These are phyloP conservation scores for Notolabrus celidotus DNA, from an alignment of 2,797 vertebrate species.

Conservation along the genomic window DNA sequence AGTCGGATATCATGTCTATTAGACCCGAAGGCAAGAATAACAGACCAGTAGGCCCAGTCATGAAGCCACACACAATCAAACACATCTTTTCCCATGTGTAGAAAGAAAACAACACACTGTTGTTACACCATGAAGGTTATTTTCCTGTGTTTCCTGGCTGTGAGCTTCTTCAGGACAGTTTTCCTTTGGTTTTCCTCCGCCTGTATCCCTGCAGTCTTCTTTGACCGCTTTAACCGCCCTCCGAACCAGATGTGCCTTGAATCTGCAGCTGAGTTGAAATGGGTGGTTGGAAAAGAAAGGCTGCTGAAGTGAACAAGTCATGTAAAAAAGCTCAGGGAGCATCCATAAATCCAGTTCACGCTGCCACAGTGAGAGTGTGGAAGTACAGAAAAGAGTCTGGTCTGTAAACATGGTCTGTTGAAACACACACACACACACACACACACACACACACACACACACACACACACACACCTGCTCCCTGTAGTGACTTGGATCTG, in stretches of 20 bases:
- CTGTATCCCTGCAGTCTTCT: constrained; percentile 24
- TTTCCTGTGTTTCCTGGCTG: constrained; percentile 63
- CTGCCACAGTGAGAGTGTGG: constrained; percentile 46
- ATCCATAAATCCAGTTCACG: constrained; percentile 44
- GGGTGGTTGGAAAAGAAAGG: constrained; percentile 38
- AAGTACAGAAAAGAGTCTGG: constrained; percentile 41
- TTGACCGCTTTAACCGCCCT: constrained; percentile 42
- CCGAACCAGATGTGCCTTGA: constrained; percentile 18
- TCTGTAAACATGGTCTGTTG: constrained; percentile 39
- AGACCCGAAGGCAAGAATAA: constrained; percentile 62
- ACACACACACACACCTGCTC: constrained; percentile 64
- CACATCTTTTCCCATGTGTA: constrained; percentile 6
- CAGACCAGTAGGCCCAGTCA: constrained; percentile 16
- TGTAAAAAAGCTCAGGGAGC: constrained; percentile 26
- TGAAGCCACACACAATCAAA: constrained; percentile 19
- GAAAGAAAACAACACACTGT: constrained; percentile 2
- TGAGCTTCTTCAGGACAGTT: constrained; percentile 41
- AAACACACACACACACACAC: constrained; percentile 38
- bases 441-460: constrained; percentile 25
- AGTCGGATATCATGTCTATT: constrained; percentile 57
- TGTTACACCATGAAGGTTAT: constrained; percentile 34
- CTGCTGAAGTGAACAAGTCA: constrained; percentile 22
- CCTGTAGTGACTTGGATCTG: constrained; percentile 46
- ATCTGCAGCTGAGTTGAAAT: constrained; percentile 25
- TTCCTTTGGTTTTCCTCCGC: constrained; percentile 52